These are phyloP conservation scores for Rotaria sp. DNA, from an alignment of 2,888 invertebrate genomes.

Conservation along the genomic window DNA sequence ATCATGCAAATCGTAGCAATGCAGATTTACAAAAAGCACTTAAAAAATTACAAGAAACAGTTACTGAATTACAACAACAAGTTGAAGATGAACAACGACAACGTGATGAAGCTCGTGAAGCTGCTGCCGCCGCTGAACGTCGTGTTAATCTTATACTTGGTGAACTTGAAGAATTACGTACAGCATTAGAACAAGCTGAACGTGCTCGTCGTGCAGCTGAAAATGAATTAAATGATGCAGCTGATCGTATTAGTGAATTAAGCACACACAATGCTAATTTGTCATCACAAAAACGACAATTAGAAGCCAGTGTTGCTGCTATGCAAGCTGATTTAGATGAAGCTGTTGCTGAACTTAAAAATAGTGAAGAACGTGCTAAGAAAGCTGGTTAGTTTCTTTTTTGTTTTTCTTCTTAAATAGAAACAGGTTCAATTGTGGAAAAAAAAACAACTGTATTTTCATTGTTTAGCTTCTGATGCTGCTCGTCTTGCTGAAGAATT, in stretches of 20 bases:
- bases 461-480: slow-evolving; percentile 61
- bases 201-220: slow-evolving; percentile 95
- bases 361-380: slow-evolving; percentile 73
- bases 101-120: slow-evolving; percentile 93
- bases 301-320: slow-evolving; percentile 94
- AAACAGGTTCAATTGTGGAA: too few species aligned
- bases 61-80: slow-evolving; percentile 86
- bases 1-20: slow-evolving; percentile 96
- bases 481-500: slow-evolving; percentile 96
- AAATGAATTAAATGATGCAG: slow-evolving; percentile 90
- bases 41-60: slow-evolving; percentile 94
- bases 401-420: too few species aligned
- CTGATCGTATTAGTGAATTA: slow-evolving; percentile 94
- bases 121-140: slow-evolving; percentile 90
- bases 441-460: too few species aligned
- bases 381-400: slow-evolving; percentile 45
- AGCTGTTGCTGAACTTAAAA: slow-evolving; percentile 93
- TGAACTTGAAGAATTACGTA: slow-evolving; percentile 94
- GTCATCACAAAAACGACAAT: slow-evolving; percentile 95
- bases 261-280: slow-evolving; percentile 85
- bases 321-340: slow-evolving; percentile 96
- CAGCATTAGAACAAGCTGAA: slow-evolving; percentile 70
- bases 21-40: slow-evolving; percentile 98
- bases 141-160: slow-evolving; percentile 92
- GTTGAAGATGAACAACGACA: slow-evolving; percentile 96